phyloP scores from a whole-genome alignment of 1,140 invertebrate genomes.

The Archegozetes longisetosus region DNA sequence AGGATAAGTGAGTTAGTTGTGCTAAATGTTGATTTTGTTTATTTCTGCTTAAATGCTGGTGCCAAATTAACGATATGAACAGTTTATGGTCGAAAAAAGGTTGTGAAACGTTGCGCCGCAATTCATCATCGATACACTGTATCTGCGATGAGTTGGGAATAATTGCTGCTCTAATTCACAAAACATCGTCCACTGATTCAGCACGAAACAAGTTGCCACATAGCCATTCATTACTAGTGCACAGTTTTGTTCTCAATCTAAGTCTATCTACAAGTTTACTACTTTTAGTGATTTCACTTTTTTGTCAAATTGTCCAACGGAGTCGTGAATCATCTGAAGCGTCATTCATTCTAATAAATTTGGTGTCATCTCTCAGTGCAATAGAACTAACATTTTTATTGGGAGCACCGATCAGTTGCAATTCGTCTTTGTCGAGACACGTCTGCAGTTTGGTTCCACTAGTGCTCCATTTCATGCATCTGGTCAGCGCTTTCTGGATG shows the following conservation, averaged over 20 bases:
- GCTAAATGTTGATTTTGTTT: not conserved
- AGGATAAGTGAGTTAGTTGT: too few species aligned
- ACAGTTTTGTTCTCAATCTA: not conserved
- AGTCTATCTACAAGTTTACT: not conserved
- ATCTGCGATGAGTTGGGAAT: constrained; percentile 5
- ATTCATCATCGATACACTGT: constrained; percentile 1
- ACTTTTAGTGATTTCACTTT: not conserved
- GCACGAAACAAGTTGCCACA: not conserved
- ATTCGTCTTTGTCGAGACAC: not conserved
- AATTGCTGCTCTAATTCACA: constrained; percentile 3
- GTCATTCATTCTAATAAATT: constrained; percentile 11
- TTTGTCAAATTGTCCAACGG: constrained; percentile 5
- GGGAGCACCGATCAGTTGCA: constrained; percentile 1
- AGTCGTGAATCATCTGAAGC: constrained; percentile 4
- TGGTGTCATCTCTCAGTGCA: not conserved
- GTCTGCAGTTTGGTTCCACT: constrained; percentile 32
- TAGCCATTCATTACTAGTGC: not conserved
- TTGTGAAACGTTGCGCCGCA: not conserved
- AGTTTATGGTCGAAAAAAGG: constrained; percentile 3
- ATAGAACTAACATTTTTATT: constrained; percentile 12
- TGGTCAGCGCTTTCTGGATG: constrained; percentile 47
- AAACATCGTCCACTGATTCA: not conserved
- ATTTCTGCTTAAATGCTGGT: too few species aligned
- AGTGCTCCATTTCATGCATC: constrained; percentile 46
- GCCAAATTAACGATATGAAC: not conserved